These are phyloP conservation scores for Dallia pectoralis DNA, from an alignment of 2,797 vertebrate species.

Conservation along the genomic window DNA sequence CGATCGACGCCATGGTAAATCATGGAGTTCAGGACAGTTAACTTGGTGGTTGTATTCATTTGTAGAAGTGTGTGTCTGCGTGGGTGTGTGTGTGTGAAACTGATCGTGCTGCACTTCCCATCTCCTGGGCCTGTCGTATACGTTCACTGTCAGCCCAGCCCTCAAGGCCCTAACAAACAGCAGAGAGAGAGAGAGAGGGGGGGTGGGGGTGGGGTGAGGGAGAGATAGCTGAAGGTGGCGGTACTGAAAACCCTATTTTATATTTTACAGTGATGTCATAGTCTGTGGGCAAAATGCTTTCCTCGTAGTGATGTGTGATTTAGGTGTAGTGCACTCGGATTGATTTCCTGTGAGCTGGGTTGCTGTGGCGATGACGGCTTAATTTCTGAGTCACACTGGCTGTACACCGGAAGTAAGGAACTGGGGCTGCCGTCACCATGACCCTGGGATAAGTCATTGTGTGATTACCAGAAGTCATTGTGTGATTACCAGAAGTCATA, in stretches of 20 bases:
- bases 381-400: not conserved
- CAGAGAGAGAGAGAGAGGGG: not conserved
- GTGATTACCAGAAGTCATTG: not conserved
- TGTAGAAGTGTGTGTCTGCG: not conserved
- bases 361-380: not conserved
- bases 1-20: no score
- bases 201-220: not conserved
- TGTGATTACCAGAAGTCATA: not conserved
- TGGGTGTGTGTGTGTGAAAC: not conserved
- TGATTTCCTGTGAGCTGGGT: slow-evolving; percentile 3
- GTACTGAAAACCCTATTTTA: not conserved
- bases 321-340: not conserved
- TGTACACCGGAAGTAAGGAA: not conserved
- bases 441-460: not conserved
- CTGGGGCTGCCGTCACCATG: not conserved
- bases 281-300: not conserved
- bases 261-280: not conserved
- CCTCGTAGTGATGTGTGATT: not conserved
- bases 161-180: not conserved
- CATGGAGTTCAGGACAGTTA: not conserved
- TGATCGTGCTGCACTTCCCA: not conserved
- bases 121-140: not conserved
- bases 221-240: not conserved
- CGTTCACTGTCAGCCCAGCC: not conserved
- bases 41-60: not conserved